Base-by-base conservation (phyloP, 37 sponge, comb jelly and placozoan genomes). In the Diacarnus erythraeanus region DNA sequence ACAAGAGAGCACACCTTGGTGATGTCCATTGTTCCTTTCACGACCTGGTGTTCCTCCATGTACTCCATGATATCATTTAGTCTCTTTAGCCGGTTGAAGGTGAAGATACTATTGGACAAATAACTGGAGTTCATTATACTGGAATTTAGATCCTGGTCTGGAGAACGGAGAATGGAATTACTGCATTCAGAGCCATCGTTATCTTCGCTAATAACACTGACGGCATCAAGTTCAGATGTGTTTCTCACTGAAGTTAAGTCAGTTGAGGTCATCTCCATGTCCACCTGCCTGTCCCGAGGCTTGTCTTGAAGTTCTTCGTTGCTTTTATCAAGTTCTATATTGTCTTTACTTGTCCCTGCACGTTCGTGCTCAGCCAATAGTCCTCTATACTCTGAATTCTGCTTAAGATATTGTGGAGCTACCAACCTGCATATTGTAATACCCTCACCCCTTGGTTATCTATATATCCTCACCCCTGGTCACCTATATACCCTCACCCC, bases 21-120 rank as follows among this genome's bases (percentile, higher is more conserved):
- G 0, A 80, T 54, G 61, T 70, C 60, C 10, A 60, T 29, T 21
- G 20, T 21, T 33, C 61, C 72, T 3, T 2, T n/a, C 42, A 71
- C 29, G 3, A 71, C 42, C 21, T 37, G 6, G 3, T 12, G 10
- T 18, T 29, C 33, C 67, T 73, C 75, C 37, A 82, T 47, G 57
- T 63, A 82, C 10, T 74, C 39, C 75, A 66, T 37, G 25, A 82
- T 82, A 51, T 44, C 44, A 37, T 74, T 82, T 15, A 6, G 1
- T 4, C 83, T 64, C 29, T 33, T 73, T 26, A 82, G n/a, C 41
- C 57, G 57, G n/a, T 80, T 51, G 71, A 59, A 80, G 27, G 80
- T 71, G 38, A 57, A 15, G 6, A 47, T 47, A 47, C 12, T 47
- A 6, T 47, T 12, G 12, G 10, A 6, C 6, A 47, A 47, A 47